phyloP scores from a whole-genome alignment of 2,797 vertebrate genomes.

The Bufotes viridis region DNA sequence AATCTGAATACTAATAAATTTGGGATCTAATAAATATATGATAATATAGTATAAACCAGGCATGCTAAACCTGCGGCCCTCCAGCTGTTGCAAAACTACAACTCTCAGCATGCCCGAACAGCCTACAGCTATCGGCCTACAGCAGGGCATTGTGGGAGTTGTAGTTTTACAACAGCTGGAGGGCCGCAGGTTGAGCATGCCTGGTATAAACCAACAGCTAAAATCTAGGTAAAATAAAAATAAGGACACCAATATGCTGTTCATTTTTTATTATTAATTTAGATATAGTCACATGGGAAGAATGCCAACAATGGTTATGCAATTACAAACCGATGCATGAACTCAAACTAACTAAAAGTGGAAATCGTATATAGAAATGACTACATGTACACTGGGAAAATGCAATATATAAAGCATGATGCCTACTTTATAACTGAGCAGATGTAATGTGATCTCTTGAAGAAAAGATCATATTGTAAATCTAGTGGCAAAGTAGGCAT shows the following conservation, averaged over 20 bases:
- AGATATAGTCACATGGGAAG: slow-evolving; percentile 4
- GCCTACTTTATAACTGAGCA: background rate
- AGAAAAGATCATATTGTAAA: background rate
- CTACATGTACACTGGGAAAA: background rate
- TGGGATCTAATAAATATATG: too few relatives aligned
- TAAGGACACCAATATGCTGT: slow-evolving; percentile 11
- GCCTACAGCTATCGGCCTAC: too few relatives aligned
- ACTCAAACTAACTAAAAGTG: background rate
- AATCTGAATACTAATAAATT: too few relatives aligned
- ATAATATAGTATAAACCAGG: background rate
- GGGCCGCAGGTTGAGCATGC: too few relatives aligned
- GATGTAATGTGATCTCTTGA: background rate
- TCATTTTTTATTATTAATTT: background rate
- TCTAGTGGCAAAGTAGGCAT: background rate
- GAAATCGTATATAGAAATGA: background rate
- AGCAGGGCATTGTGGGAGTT: too few relatives aligned
- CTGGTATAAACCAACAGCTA: background rate
- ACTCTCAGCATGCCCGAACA: too few relatives aligned
- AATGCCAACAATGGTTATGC: background rate
- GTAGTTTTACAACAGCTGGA: too few relatives aligned
- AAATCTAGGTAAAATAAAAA: background rate
- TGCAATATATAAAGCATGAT: background rate
- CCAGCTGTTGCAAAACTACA: too few relatives aligned
- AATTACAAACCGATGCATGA: slow-evolving; percentile 2
- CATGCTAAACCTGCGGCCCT: too few relatives aligned